Evolutionary conservation across 2,797 vertebrate species (phyloP), one percentile per base, ranked within the genome.

Genomic region (Liparis tanakae): DNA sequence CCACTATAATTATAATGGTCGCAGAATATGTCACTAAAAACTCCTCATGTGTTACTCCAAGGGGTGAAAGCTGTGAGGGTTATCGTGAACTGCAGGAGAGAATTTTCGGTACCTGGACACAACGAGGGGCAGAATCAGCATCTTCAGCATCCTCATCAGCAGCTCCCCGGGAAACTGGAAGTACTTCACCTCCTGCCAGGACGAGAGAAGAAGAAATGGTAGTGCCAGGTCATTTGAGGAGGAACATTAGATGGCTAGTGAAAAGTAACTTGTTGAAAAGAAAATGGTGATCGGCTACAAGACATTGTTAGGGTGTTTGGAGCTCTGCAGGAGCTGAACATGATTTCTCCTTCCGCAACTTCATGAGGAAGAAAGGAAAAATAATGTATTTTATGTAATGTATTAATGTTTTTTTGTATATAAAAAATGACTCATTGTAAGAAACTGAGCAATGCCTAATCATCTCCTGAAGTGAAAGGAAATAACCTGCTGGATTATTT

Each of bases 161-260:
- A 98, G 93, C 86, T 98, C 97, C n/a, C 97, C 97, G 0, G 97
- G 97, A 85, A 99, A 99, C 90, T 98, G 97, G 85, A 99, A 97
- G 87, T 98, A 98, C 88, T 95, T 98, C 67, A 98, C 97, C 91
- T 98, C 97, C 97, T 98, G 88, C 30, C 34, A 58, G 69, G 43
- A 55, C 12, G 17, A 76, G 20, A 81, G 22, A 41, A 68, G 56
- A 62, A 46, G 36, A 66, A 46, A 53, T 13, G 0, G 33, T 56
- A 5, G 7, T 67, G 2, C 54, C 0, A 0, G 12, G 13, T 64
- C 3, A 74, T 68, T 55, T 25, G 6, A 34, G 8, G 33, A 44
- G 55, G 0, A 18, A 15, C 17, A 36, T 59, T 18, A 8, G 8
- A n/a, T 4, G 13, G 43, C 9, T 39, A 1, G 3, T 20, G 36